Evolutionary conservation across 1,140 invertebrate species (phyloP).

Genomic region (Charaxes varanes): DNA sequence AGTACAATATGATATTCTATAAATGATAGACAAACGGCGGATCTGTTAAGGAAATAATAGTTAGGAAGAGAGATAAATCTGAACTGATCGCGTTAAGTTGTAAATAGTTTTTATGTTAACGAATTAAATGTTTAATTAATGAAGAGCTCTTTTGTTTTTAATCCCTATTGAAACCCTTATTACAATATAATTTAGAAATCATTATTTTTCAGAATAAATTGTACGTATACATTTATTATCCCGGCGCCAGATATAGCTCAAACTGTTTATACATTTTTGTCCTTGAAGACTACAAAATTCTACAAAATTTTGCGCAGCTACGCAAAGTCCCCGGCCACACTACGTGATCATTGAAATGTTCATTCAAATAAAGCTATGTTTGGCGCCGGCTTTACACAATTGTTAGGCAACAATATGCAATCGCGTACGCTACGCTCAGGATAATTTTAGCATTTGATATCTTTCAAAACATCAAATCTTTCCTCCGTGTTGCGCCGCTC

Average conservation of each 20-base stretch:
- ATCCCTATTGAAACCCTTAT: neutral
- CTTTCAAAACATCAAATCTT: conserved; percentile 11
- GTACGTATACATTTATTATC: no score
- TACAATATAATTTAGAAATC: no score
- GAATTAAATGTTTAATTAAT: conserved; percentile 48
- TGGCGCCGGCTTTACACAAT: no score
- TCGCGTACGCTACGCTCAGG: neutral
- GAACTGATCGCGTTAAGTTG: conserved; percentile 68
- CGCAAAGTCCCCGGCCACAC: no score
- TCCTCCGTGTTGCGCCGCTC: conserved; percentile 4
- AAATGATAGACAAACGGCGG: neutral
- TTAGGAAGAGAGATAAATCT: conserved; percentile 32
- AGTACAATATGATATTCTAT: conserved; percentile 2
- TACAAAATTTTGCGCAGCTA: no score
- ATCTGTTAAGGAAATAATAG: conserved; percentile 4
- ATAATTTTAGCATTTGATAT: conserved; percentile 6
- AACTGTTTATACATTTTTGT: no score
- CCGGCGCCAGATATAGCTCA: no score
- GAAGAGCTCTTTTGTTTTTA: conserved; percentile 14
- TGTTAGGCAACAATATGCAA: no score
- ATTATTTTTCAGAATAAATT: no score
- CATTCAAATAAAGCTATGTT: no score
- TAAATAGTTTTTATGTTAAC: conserved; percentile 52
- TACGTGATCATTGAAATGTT: no score
- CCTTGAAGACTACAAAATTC: no score